Base-by-base conservation (phyloP, 1,140 invertebrate species). In the Melitaea cinxia region DNA sequence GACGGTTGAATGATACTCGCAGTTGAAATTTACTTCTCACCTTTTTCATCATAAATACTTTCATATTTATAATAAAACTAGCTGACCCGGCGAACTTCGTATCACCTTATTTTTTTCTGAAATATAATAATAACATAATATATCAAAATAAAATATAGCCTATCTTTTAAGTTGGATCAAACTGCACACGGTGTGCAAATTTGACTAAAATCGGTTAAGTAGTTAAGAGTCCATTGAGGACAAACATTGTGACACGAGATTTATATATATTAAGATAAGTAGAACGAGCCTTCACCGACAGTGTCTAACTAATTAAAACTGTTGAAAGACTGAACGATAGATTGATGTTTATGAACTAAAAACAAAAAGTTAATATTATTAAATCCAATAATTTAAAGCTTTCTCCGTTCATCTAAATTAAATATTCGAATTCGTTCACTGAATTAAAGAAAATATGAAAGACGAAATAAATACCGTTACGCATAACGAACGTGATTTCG, bases 11-110 rank as follows among this genome's bases (percentile, higher is more conserved):
- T 64, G 72, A 69, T 71, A 67, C 45, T 70, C 69, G 45, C 64
- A 71, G 73, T 71, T 67, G 70, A 69, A 70, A 72, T 72, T 69
- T 70, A 59, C 45, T 59, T 70, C 59, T 58, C 63, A 45, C 57
- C 33, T 68, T 39, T 33, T 47, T 19, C 35, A 42, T 15, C 5
- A 42, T 17, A 12, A 33, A 33, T 33, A 33, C 9, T 17, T 17
- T 42, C 4, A 42, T 42, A 42, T 42, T 42, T 42, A 33, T 42
- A 0, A 42, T 42, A 42, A 17, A 42, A n/a, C n/a, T n/a, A n/a
- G n/a, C n/a, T n/a, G n/a, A n/a, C n/a, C n/a, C n/a, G n/a, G n/a
- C n/a, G n/a, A n/a, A n/a, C n/a, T n/a, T n/a, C n/a, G n/a, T n/a
- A n/a, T n/a, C n/a, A n/a, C n/a, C n/a, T n/a, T n/a, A n/a, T n/a